Conservation (phyloP, 2,797 vertebrate species). For the Periophthalmus magnuspinnatus region DNA sequence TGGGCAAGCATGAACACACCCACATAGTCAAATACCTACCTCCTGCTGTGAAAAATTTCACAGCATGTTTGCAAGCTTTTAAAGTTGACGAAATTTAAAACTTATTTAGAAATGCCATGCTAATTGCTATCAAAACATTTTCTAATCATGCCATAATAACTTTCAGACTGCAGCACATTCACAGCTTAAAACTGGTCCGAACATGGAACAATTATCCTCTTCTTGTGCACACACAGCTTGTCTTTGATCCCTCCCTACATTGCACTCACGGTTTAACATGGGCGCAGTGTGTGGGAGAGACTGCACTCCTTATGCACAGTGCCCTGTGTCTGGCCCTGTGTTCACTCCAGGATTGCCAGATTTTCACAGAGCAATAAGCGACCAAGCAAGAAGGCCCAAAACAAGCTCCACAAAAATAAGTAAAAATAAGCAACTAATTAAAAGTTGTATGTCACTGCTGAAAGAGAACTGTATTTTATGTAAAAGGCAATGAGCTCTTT, state of each 20-base stretch:
- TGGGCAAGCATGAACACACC: not conserved
- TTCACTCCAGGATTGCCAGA: slow-evolving; percentile 28
- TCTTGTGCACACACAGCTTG: slow-evolving; percentile 43
- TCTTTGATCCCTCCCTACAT: slow-evolving; percentile 42
- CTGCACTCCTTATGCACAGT: slow-evolving; percentile 24
- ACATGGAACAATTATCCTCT: slow-evolving; percentile 54
- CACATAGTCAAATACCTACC: not conserved
- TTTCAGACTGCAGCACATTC: not conserved
- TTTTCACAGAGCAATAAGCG: not conserved
- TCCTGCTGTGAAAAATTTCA: not conserved
- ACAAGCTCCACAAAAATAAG: not conserved
- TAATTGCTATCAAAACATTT: not conserved
- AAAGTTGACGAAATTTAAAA: not conserved
- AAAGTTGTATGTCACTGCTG: no score
- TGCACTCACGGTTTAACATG: slow-evolving; percentile 22
- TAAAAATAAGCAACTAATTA: no score
- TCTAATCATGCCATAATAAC: not conserved
- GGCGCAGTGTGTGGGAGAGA: slow-evolving; percentile 30
- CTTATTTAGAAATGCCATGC: not conserved
- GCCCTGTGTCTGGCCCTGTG: slow-evolving; percentile 37
- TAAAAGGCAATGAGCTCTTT: no score
- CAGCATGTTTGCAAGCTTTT: not conserved
- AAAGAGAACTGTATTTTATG: no score
- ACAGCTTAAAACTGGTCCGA: slow-evolving; percentile 15
- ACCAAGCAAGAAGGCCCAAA: not conserved